A percentile compares a stretch with the other conserved stretches of the same genome.
Evolutionary conservation across 2,797 vertebrate genomes (phyloP).

Genomic region (Anomalospiza imberbis): DNA sequence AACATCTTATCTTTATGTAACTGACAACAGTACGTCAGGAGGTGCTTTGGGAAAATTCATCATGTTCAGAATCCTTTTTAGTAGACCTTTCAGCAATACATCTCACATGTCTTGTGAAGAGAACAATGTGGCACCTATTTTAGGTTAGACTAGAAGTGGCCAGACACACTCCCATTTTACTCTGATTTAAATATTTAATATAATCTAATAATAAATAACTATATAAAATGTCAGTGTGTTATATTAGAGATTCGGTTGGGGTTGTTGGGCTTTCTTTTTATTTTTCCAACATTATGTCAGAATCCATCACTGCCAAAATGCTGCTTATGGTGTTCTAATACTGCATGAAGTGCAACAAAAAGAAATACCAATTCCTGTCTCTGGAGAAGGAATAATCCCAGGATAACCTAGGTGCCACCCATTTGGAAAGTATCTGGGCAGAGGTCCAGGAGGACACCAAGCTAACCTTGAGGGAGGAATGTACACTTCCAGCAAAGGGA

Average conservation of each 20-base stretch:
- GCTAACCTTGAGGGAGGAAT: not conserved
- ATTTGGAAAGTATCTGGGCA: not conserved
- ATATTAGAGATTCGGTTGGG: not conserved
- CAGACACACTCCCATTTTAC: not conserved
- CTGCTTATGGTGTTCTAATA: not conserved
- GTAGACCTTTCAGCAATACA: not conserved
- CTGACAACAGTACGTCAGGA: rapidly evolving
- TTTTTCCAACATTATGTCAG: not conserved
- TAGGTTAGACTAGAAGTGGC: not conserved
- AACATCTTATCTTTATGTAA: not conserved
- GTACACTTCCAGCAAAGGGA: not conserved
- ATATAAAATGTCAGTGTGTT: not conserved
- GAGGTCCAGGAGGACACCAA: not conserved
- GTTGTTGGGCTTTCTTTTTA: not conserved
- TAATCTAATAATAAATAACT: not conserved
- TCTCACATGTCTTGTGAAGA: not conserved
- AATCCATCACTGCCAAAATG: not conserved
- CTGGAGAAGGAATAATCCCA: not conserved
- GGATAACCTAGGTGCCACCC: not conserved
- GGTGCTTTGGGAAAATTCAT: not conserved
- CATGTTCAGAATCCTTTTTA: not conserved
- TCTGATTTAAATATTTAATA: not conserved
- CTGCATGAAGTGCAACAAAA: not conserved
- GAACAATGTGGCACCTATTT: rapidly evolving
- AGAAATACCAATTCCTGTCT: not conserved